phyloP scores from a whole-genome alignment of 1,140 invertebrate species.

The Mizuhopecten yessoensis region DNA sequence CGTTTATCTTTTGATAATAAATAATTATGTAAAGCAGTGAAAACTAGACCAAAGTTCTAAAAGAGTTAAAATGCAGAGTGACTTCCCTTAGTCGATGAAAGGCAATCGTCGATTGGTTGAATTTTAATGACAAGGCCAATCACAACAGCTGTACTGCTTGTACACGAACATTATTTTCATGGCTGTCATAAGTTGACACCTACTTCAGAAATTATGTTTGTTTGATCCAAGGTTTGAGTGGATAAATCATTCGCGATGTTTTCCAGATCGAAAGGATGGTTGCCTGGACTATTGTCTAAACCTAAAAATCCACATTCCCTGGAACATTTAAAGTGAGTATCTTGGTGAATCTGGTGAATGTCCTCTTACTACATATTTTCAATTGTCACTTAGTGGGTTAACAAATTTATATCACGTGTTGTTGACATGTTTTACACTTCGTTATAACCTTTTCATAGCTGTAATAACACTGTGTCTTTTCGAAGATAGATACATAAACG shows the following conservation, averaged over 20 bases:
- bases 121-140: background rate
- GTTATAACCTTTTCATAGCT: too few relatives aligned
- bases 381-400: too few relatives aligned
- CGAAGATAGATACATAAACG: too few relatives aligned
- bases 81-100: background rate
- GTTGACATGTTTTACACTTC: too few relatives aligned
- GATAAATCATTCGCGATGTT: conserved; percentile 71
- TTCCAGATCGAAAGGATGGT: conserved; percentile 83
- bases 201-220: background rate
- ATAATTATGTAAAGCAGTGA: background rate
- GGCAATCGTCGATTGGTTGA: background rate
- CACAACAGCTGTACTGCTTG: background rate
- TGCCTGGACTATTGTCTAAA: conserved; percentile 90
- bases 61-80: background rate
- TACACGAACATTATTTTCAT: conserved; percentile 33
- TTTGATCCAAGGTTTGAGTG: background rate
- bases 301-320: conserved; percentile 98
- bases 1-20: background rate
- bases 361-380: conserved; percentile 23
- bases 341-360: conserved; percentile 34
- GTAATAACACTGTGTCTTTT: too few relatives aligned
- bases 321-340: conserved; percentile 95
- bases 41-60: background rate
- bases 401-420: background rate
- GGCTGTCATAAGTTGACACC: conserved; percentile 35